Evolutionary conservation across 2,797 vertebrate species (phyloP), one percentile per base, ranked within the genome.

Genomic region (Melanogrammus aeglefinus): DNA sequence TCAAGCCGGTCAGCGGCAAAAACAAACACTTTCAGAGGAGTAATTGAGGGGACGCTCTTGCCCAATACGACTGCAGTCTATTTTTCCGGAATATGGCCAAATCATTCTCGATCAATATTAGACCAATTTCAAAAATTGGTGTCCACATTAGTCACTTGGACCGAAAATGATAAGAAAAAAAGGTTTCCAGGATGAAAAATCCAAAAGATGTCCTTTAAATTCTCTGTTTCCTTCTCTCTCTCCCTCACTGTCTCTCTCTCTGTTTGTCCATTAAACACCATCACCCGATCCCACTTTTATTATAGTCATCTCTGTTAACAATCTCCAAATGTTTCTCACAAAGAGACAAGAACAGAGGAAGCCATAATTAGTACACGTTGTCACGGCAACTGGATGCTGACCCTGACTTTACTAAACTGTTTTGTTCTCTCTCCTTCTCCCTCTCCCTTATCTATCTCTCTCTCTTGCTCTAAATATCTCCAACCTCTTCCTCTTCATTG

Each of bases 361-460:
- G 79, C 85, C 79, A 88, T 87, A 90, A 88, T 91, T 92, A 91
- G 86, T 76, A 85, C 77, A 82, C 10, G 89, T 90, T 91, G 76
- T 86, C 81, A 87, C 90, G 86, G 91, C 83, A 92, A 91, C 88
- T 84, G 81, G 84, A 86, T 85, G 85, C 82, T 66, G 79, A 80
- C 84, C 78, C 81, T 76, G 77, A 76, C 38, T 75, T 31, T 3
- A 33, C 8, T 63, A 79, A 79, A 80, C 24, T 82, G 66, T 83
- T 83, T 88, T 41, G 66, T 74, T 39, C 18, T 81, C 27, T 18
- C 14, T 35, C 27, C 76, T 70, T 29, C 39, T 31, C 41, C 76
- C 35, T 66, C n/a, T n/a, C 27, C 63, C 41, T 44, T 44, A 44
- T 57, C 51, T 57, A 5, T 57, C 18, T 63, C 47, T 51, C 47